A percentile compares a stretch with the other conserved stretches of the same genome.
Evolutionary conservation across 2,888 invertebrate genomes (phyloP).

Genomic region (Ectemnius lituratus): DNA sequence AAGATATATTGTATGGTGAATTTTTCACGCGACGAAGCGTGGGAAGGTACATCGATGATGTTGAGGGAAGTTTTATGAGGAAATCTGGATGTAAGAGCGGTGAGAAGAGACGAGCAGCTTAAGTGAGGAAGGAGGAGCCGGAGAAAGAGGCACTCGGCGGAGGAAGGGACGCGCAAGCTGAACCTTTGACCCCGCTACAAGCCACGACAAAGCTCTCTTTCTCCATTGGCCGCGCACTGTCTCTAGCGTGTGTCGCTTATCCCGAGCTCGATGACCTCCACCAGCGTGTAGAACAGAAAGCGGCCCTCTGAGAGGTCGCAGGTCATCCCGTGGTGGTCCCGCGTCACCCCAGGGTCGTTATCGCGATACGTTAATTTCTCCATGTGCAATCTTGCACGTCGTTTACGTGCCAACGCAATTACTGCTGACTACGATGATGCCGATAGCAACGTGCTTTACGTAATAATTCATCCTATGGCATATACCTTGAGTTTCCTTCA

Average conservation of each 20-base stretch:
- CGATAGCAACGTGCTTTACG: too few species aligned
- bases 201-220: conserved; percentile 60
- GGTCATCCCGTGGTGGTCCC: conserved; percentile 10
- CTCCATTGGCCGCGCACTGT: conserved; percentile 36
- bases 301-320: background rate
- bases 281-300: conserved; percentile 26
- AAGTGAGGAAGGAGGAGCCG: conserved; percentile 8
- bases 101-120: background rate
- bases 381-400: conserved; percentile 36
- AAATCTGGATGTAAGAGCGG: background rate
- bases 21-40: conserved; percentile 1
- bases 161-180: conserved; percentile 38
- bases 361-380: conserved; percentile 39
- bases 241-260: conserved; percentile 18
- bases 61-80: background rate
- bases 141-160: conserved; percentile 12
- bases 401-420: conserved; percentile 43
- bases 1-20: background rate
- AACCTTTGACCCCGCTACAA: conserved; percentile 61
- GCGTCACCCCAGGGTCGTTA: conserved; percentile 30
- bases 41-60: background rate
- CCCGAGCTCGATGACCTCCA: conserved; percentile 54
- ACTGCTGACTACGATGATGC: conserved; percentile 13
- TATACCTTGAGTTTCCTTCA: too few species aligned
- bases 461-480: too few species aligned